Base-by-base conservation (phyloP, 2,888 invertebrate genomes). In the Toxonevra muliebris region DNA sequence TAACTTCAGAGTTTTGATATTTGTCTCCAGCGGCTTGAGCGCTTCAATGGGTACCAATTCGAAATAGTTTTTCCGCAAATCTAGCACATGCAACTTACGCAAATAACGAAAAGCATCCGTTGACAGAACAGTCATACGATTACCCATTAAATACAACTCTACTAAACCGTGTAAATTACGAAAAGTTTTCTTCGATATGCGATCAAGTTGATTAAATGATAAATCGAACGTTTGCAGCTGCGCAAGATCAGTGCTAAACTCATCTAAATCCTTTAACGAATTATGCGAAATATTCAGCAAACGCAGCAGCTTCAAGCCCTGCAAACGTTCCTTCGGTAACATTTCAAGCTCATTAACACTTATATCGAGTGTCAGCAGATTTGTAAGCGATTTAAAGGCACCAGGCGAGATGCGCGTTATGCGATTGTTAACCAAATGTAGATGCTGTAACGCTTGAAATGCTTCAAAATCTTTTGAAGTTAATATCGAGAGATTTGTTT, bases 401-500 rank as follows among this genome's bases (percentile, higher is more conserved):
- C 94, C 92, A 0, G 95, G 94, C 2, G 94, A 93, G 69, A 96
- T 89, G 71, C 92, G 87, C 15, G 91, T 90, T 73, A 95, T 92
- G 69, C 90, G 87, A 84, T 95, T 95, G 75, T 88, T 89, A 50
- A 89, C 88, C 75, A 95, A 85, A 79, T 90, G 91, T 66, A 95
- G 87, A 78, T 91, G 92, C 79, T 93, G 89, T 45, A 95, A 86
- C 0, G 91, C 89, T 19, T 93, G 92, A 78, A 94, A 95, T 45
- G 92, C 90, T 78, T 93, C 93, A 78, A 95, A 95, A 79, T 95
- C 95, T 80, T 92, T 92, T 74, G 92, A 93, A 0, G 93, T 93
- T 59, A 95, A 89, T 73, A 94, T 92, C 19, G 91, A 92, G 61
- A 95, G 87, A 81, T 95, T 95, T 9, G 95, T 94, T 54, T 89